These are phyloP conservation scores for Alfaro cultratus DNA, from an alignment of 2,797 vertebrate species.

Conservation along the genomic window DNA sequence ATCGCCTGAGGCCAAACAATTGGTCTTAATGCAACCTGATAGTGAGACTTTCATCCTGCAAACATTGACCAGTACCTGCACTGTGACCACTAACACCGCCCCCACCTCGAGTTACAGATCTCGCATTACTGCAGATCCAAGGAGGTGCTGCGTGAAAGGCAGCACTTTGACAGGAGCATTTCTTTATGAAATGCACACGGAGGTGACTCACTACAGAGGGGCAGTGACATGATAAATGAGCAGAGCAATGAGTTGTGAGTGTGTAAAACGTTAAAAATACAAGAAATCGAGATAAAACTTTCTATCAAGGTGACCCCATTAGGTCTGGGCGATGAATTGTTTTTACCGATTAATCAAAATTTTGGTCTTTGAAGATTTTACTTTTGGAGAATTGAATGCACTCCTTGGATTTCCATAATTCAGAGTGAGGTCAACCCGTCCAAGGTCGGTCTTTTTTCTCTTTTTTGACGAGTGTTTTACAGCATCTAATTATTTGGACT, in stretches of 20 bases:
- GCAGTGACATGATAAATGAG: background rate
- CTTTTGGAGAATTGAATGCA: too few species aligned
- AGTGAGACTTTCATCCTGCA: constrained; percentile 56
- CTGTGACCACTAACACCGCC: constrained; percentile 18
- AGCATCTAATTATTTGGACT: too few species aligned
- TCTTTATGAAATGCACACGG: background rate
- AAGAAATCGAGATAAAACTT: background rate
- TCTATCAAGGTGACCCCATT: too few species aligned
- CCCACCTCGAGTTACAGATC: constrained; percentile 43
- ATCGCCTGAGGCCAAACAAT: constrained; percentile 49
- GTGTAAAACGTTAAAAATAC: background rate
- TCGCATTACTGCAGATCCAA: constrained; percentile 20
- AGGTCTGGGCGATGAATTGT: too few species aligned
- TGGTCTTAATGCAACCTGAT: constrained; percentile 57
- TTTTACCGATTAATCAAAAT: too few species aligned
- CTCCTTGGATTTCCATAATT: too few species aligned
- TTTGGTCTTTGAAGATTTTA: too few species aligned
- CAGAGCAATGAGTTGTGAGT: background rate
- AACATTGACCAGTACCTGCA: constrained; percentile 48
- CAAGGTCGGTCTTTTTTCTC: too few species aligned
- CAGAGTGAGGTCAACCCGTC: too few species aligned
- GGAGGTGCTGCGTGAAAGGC: constrained; percentile 4
- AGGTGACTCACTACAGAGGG: background rate
- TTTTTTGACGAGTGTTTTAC: too few species aligned
- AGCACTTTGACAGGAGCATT: background rate